Evolutionary conservation across 2,797 vertebrate species (phyloP), one percentile per base, ranked within the genome.

Genomic region (Takifugu ocellatus): DNA sequence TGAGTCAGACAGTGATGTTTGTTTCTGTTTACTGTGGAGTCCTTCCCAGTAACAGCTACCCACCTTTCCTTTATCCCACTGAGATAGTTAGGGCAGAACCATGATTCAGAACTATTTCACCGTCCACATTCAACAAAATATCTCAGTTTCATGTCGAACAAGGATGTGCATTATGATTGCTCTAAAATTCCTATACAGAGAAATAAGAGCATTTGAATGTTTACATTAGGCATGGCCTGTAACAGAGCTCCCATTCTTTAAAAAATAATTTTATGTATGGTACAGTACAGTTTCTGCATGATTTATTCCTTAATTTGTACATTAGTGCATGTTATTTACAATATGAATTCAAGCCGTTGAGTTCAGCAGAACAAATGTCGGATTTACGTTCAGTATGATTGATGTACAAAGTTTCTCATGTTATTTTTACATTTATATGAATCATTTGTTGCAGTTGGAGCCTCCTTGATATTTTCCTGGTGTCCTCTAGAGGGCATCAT

Each of bases 401-500:
- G 12, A 39, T 39, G 8, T 39, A 39, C 14, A 39, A 39, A 14
- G 12, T 10, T 12, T 39, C 14, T 14, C 3, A 12, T 39, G 12
- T 39, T 39, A 2, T 5, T 7, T 8, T n/a, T 21, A 45, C 12
- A 21, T 1, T 17, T 10, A n/a, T n/a, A 10, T 46, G 21, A 21
- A 21, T 21, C 7, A 21, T 21, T 21, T n/a, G 5, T 17, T 46
- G 6, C 17, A n/a, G 9, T 21, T 46, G 43, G 14, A 46, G 17
- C 5, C 7, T 46, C 6, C 17, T 5, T 46, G 8, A 45, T n/a
- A 21, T 17, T n/a, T 2, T 26, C 0, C 51, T 53, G 58, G 5
- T 39, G 36, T 39, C 81, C 84, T 63, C 72, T 78, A 84, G 84
- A 52, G 79, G 85, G 84, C 83, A 84, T 54, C 44, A 61, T 59